phyloP scores from a whole-genome alignment of 2,797 vertebrate species.

The Delichon dasypus region DNA sequence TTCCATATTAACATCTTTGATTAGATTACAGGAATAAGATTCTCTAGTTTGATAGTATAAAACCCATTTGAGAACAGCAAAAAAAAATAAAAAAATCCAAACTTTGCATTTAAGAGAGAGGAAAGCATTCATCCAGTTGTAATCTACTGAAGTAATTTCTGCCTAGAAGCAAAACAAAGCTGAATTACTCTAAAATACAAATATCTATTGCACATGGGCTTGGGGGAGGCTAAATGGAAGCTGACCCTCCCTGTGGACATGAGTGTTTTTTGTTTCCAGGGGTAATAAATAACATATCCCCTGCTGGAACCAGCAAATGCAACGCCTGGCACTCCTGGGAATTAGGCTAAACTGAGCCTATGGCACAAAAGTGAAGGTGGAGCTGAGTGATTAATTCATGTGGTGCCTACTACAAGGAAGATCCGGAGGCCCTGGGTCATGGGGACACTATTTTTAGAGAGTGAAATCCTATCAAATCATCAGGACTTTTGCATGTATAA shows the following conservation, averaged over 20 bases:
- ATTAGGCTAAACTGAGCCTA: background rate
- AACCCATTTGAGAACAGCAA: background rate
- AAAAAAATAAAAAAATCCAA: background rate
- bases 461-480: background rate
- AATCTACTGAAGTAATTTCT: background rate
- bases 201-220: background rate
- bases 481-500: constrained; percentile 13
- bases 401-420: background rate
- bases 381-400: background rate
- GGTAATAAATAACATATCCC: background rate
- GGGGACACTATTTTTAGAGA: background rate
- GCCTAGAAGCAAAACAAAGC: background rate
- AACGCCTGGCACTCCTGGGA: background rate
- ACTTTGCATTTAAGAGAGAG: background rate
- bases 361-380: background rate
- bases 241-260: background rate
- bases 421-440: background rate
- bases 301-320: background rate
- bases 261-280: background rate
- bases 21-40: background rate
- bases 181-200: background rate
- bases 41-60: background rate
- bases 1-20: background rate
- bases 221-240: background rate
- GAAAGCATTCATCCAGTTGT: background rate